Base-by-base conservation (phyloP, 37 sponge, comb jelly and placozoan species). In the Hormiphora californensis region DNA sequence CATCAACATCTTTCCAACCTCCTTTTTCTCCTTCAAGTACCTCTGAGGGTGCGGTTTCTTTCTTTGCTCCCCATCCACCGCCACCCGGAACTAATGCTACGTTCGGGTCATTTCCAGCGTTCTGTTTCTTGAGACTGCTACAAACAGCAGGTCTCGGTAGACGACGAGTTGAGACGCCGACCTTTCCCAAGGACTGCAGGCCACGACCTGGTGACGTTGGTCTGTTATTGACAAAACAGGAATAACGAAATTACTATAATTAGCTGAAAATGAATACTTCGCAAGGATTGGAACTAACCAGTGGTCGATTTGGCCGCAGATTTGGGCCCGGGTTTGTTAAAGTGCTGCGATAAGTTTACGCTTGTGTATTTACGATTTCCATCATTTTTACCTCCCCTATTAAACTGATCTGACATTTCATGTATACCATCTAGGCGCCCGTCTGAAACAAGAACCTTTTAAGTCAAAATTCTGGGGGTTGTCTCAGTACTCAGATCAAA, bases 71-170 rank as follows among this genome's bases (percentile, higher is more conserved):
- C 62, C 89, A 63, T 0, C 92, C 93, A 27, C 92, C 92, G 25
- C 88, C 89, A 19, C 88, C 49, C 23, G 97, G 97, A 17, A 94
- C 94, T 12, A 96, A 90, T 25, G 40, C 61, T 34, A 95, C 87
- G 36, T 54, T 90, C 17, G 94, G 94, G 54, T 96, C 94, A 51
- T 96, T 92, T 30, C 94, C 97, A 30, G 89, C 92, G 85, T 91
- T 87, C 55, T 93, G 92, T 39, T 88, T 91, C 30, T 91, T 89
- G 4, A 96, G 89, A 69, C 94, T 94, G 25, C 91, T 91, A 33
- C 94, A 88, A 25, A 89, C 86, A 37, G 89, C 94, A 9, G 97
- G 97, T 27, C 86, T 88, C 0, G 97, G 97, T 87, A 94, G 89
- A 1, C 97, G 89, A 7, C 94, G 90, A 43, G 89, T 91, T 12